Percentiles rank a stretch among this genome's conserved stretches.
Evolutionary conservation across 2,797 vertebrate species (phyloP).

Genomic region (Catamblyrhynchus diadema): DNA sequence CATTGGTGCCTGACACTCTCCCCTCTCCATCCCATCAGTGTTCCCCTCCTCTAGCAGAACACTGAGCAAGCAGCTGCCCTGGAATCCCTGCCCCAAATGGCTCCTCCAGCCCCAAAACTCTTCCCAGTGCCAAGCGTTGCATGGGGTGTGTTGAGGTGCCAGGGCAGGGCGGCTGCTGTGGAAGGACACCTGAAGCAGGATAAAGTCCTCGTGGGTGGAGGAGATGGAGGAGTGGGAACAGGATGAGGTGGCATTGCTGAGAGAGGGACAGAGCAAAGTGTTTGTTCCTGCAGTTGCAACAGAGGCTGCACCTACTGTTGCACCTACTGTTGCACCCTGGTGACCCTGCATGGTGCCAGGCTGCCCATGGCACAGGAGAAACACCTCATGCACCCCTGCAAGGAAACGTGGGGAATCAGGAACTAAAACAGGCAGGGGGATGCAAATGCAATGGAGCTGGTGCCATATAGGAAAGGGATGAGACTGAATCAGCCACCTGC

Average conservation of each 20-base stretch:
- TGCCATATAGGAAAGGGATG: not conserved
- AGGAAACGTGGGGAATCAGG: rapidly evolving
- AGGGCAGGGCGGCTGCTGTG: not conserved
- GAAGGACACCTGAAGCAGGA: not conserved
- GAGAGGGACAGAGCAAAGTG: not conserved
- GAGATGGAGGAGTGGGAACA: not conserved
- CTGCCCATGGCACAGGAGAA: not conserved
- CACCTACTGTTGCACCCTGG: not conserved
- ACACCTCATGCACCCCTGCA: not conserved
- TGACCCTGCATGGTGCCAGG: rapidly evolving
- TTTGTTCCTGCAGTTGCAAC: not conserved
- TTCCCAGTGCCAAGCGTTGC: rapidly evolving
- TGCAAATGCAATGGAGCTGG: not conserved
- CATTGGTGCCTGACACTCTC: not conserved
- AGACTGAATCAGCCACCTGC: not conserved
- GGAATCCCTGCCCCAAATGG: rapidly evolving
- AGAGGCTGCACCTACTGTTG: not conserved
- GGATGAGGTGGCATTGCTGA: not conserved
- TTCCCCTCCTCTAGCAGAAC: rapidly evolving
- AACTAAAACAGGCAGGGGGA: not conserved
- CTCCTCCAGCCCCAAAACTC: not conserved
- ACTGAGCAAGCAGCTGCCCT: not conserved
- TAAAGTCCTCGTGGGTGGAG: not conserved
- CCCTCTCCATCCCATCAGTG: not conserved
- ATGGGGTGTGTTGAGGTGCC: not conserved